Evolutionary conservation across 2,797 vertebrate species (phyloP), one percentile per base, ranked within the genome.

Genomic region (Apogon talboti): DNA sequence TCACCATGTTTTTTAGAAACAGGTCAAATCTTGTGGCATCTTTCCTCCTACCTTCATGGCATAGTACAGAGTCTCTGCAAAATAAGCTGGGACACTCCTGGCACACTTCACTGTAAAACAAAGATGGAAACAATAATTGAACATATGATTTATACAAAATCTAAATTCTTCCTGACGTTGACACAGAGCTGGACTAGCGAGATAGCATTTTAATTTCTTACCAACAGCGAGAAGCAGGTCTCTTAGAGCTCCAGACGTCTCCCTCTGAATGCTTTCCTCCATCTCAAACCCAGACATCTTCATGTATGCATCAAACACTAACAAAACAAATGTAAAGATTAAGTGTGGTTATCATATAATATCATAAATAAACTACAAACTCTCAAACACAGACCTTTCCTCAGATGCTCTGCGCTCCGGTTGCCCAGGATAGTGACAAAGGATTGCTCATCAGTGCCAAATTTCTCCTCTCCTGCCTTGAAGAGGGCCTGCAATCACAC

Each of bases 241-340:
- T 80, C 89, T 86, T 81, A 98, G 83, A 38, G 74, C 61, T 16
- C 97, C 96, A 2, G 96, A 97, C 0, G 97, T 98, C 89, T 99
- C 98, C 53, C 94, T 95, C 76, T 95, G 85, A 62, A 99, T 96
- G 77, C 94, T 98, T 82, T 98, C 97, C 84, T 99, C 97, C 10
- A 99, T 95, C 76, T 99, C 95, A 60, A 90, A 98, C 50, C 98
- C 98, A 0, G 96, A 90, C 81, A 98, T 86, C 43, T 96, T 98
- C 95, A 96, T 97, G 90, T 99, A 99, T 7, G 95, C 95, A 18
- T 94, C 94, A 82, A 99, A 98, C 44, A 98, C 98, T 99, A 91
- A 76, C 92, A 82, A 46, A 53, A 42, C 60, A 6, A 11, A 40
- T 3, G 33, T 35, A 56, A 45, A 68, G 2, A 66, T 13, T 74